These are phyloP conservation scores for Etia nguti DNA, from an alignment of 2,113 vertebrate species.

Conservation along the genomic window DNA sequence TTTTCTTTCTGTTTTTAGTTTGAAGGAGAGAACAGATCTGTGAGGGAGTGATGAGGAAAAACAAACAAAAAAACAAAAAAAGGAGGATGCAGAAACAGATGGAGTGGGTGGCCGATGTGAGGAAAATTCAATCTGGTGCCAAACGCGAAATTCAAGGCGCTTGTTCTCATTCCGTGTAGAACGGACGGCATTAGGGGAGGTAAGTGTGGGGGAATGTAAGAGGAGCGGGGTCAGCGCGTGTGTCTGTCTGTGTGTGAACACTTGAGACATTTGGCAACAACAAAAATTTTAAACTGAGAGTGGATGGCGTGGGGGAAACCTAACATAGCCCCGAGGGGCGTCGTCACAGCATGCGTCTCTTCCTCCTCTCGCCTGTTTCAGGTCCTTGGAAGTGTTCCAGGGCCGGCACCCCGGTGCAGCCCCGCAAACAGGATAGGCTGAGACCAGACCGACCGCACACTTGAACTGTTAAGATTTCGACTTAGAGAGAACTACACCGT, in stretches of 20 bases:
- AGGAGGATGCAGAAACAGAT: neutral
- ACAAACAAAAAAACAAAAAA: neutral
- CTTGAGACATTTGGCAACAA: conserved; percentile 45
- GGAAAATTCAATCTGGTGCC: conserved; percentile 54
- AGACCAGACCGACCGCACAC: conserved; percentile 23
- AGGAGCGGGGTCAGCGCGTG: conserved; percentile 4
- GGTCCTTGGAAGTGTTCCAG: conserved; percentile 19
- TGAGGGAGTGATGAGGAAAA: conserved; percentile 16
- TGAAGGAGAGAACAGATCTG: conserved; percentile 42
- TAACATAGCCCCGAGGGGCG: neutral
- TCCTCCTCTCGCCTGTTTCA: neutral
- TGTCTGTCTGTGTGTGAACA: conserved; percentile 35
- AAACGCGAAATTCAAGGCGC: conserved; percentile 66
- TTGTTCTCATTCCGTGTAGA: conserved; percentile 46
- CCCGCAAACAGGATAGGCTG: conserved; percentile 20
- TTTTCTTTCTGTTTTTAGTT: conserved; percentile 26
- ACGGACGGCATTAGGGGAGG: conserved; percentile 3
- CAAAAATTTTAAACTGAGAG: conserved; percentile 15
- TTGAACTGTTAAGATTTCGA: conserved; percentile 38
- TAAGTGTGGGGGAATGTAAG: neutral
- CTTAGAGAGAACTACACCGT: conserved; percentile 20
- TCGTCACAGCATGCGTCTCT: neutral
- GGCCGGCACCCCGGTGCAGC: conserved; percentile 7
- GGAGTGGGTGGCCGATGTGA: conserved; percentile 26
- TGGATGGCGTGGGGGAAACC: neutral